A percentile compares a stretch with the other conserved stretches of the same genome.
These are phyloP conservation scores for Trachelus tabidus DNA, from an alignment of 2,888 invertebrate species.

Conservation along the genomic window DNA sequence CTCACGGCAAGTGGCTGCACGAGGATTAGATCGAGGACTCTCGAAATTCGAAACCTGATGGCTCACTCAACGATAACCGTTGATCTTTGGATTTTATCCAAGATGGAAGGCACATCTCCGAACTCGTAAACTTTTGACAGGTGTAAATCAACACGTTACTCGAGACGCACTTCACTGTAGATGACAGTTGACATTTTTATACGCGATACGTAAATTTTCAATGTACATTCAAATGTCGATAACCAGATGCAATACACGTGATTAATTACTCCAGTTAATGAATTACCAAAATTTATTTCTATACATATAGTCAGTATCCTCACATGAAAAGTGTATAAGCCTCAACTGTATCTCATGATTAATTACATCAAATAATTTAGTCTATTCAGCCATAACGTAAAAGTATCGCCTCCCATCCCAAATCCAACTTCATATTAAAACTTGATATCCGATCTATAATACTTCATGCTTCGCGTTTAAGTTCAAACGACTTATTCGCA, in stretches of 20 bases:
- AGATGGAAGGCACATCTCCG: background rate
- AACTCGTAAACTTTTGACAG: background rate
- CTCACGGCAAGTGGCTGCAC: background rate
- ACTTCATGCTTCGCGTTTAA: background rate
- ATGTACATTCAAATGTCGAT: background rate
- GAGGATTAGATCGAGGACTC: background rate
- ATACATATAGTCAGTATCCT: background rate
- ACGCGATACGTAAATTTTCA: background rate
- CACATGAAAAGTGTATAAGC: background rate
- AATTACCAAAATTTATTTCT: background rate
- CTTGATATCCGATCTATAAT: background rate
- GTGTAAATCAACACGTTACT: background rate
- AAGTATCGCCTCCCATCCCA: background rate
- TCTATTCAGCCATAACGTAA: background rate
- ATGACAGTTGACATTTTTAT: background rate
- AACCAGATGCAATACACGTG: background rate
- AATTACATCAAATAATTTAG: background rate
- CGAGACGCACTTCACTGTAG: background rate
- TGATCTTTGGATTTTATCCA: background rate
- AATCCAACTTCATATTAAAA: background rate
- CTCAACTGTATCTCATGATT: background rate
- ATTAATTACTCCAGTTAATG: background rate
- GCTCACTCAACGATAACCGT: background rate
- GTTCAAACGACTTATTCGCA: conserved; percentile 27
- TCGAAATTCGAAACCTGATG: background rate